A percentile compares a stretch with the other conserved stretches of the same genome.
Conservation (phyloP, 2,113 vertebrate species). For the Hirundichthys speculiger region DNA sequence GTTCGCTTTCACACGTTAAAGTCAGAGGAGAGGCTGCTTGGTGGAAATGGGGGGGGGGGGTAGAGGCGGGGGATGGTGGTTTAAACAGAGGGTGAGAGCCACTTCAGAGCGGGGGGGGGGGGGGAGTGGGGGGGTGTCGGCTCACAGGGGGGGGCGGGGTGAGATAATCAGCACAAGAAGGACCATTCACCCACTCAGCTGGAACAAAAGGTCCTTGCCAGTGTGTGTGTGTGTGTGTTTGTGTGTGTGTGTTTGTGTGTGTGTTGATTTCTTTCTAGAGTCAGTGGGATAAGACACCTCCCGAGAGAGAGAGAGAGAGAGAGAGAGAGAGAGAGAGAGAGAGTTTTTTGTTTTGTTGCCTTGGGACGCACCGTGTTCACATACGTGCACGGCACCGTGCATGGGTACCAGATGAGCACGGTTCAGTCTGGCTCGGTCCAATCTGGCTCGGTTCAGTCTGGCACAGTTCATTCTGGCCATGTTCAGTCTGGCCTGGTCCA, state of each 20-base stretch:
- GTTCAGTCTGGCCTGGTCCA: too few relatives aligned
- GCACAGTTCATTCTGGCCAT: too few relatives aligned
- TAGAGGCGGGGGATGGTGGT: not conserved
- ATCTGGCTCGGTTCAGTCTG: too few relatives aligned
- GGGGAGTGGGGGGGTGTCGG: slow-evolving; percentile 2
- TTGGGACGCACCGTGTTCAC: slow-evolving; percentile 24
- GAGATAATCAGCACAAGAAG: slow-evolving; percentile 74
- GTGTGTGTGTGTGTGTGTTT: slow-evolving; percentile 50
- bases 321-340: slow-evolving; percentile 35
- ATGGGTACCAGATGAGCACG: slow-evolving; percentile 16
- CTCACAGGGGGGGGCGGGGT: slow-evolving; percentile 33
- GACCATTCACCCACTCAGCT: slow-evolving; percentile 68
- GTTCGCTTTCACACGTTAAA: slow-evolving; percentile 46
- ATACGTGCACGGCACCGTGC: slow-evolving; percentile 29
- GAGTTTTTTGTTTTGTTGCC: slow-evolving; percentile 31
- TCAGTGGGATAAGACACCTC: slow-evolving; percentile 36
- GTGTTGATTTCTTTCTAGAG: slow-evolving; percentile 47
- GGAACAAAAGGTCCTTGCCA: slow-evolving; percentile 67
- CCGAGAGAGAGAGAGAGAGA: slow-evolving; percentile 40
- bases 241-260: slow-evolving; percentile 46
- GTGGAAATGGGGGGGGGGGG: slow-evolving; percentile 16
- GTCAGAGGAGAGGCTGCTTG: slow-evolving; percentile 33
- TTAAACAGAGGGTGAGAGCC: slow-evolving; percentile 12
- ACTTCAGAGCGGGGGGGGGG: not conserved
- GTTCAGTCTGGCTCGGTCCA: too few relatives aligned